phyloP scores from a whole-genome alignment of 2,888 invertebrate genomes.

The Athalia cordata region DNA sequence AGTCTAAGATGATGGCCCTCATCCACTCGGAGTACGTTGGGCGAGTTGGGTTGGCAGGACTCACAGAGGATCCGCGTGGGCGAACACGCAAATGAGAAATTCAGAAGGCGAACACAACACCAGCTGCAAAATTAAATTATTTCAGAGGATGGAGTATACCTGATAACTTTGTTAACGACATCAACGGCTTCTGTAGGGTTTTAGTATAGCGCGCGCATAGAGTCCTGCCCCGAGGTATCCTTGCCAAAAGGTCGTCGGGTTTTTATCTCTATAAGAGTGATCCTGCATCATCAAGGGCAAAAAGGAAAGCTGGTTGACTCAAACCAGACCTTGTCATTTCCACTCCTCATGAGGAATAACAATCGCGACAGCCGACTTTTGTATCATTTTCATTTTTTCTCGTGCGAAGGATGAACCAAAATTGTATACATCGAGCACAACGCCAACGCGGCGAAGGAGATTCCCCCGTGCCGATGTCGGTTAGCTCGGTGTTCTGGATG shows the following conservation, averaged over 20 bases:
- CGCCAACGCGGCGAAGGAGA: not conserved
- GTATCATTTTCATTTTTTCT: not conserved
- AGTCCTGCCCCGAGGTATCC: conserved; percentile 27
- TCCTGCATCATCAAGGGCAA: not conserved
- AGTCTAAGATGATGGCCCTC: conserved; percentile 19
- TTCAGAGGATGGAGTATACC: conserved; percentile 9
- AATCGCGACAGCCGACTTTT: not conserved
- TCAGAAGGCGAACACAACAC: conserved; percentile 9
- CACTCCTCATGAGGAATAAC: conserved; percentile 17
- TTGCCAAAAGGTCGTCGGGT: conserved; percentile 17
- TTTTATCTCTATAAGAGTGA: not conserved
- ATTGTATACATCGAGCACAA: not conserved
- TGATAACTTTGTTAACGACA: conserved; percentile 31
- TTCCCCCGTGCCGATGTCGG: conserved; percentile 15
- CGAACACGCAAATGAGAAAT: conserved; percentile 37
- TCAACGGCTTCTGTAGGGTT: not conserved
- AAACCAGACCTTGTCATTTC: conserved; percentile 6
- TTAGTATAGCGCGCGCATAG: not conserved
- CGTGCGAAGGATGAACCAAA: conserved; percentile 20
- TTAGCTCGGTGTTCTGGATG: conserved; percentile 4
- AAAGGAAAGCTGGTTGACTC: not conserved
- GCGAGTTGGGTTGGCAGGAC: not conserved
- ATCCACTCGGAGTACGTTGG: not conserved
- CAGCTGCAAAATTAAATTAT: conserved; percentile 27
- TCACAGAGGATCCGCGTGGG: conserved; percentile 12